Evolutionary conservation across 1,140 invertebrate species (phyloP).

Genomic region (Laupala kohalensis): DNA sequence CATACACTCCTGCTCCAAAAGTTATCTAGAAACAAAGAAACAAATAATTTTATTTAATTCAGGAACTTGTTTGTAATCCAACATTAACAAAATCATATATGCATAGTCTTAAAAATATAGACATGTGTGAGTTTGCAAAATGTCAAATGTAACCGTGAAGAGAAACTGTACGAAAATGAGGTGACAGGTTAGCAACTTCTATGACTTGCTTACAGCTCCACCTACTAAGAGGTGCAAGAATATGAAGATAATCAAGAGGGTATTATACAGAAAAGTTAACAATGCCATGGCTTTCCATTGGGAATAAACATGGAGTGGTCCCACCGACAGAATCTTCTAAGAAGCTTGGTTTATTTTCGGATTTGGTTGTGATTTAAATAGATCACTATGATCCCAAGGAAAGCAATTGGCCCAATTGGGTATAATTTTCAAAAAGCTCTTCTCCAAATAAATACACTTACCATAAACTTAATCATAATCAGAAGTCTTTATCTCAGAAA

Average conservation of each 20-base stretch:
- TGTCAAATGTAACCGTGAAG: no score
- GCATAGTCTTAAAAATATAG: no score
- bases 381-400: not conserved
- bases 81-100: no score
- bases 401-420: not conserved
- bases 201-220: slow-evolving; percentile 27
- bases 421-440: not conserved
- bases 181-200: no score
- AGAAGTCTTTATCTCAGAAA: no score
- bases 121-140: no score
- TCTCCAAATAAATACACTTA: not conserved
- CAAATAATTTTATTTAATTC: no score
- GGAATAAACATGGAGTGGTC: not conserved
- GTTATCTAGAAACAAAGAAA: slow-evolving; percentile 45
- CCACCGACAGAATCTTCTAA: not conserved
- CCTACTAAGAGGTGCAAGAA: slow-evolving; percentile 27
- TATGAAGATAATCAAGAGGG: slow-evolving; percentile 24
- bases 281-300: slow-evolving; percentile 17
- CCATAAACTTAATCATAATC: not conserved
- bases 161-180: no score
- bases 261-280: slow-evolving; percentile 24
- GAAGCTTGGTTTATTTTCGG: not conserved
- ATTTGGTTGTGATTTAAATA: not conserved
- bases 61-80: no score
- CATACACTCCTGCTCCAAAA: slow-evolving; percentile 59